A percentile compares a stretch with the other conserved stretches of the same genome.
Conservation (phyloP, 2,113 vertebrate genomes). For the Crotalus tigris region DNA sequence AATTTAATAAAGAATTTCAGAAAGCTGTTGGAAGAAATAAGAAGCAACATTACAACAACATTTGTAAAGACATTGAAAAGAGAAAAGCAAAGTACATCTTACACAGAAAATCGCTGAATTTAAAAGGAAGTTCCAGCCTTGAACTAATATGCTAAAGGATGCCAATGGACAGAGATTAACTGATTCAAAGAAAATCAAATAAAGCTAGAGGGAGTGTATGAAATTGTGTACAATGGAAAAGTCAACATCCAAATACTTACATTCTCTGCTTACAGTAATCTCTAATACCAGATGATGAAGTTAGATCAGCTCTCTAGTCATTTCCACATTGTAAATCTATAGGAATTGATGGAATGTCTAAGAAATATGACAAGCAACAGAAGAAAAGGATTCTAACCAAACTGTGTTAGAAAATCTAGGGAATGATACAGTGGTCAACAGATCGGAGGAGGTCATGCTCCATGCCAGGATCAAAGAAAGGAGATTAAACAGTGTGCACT, state of each 20-base stretch:
- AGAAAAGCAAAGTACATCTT: neutral
- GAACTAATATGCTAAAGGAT: neutral
- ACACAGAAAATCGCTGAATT: neutral
- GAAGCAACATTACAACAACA: neutral
- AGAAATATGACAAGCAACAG: neutral
- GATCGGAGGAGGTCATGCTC: neutral
- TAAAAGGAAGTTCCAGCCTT: neutral
- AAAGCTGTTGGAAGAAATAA: neutral
- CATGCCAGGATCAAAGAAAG: neutral
- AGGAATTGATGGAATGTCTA: neutral
- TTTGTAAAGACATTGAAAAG: neutral
- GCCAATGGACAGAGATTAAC: neutral
- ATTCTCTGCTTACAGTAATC: neutral
- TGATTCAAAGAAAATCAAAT: neutral
- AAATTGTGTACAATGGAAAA: neutral
- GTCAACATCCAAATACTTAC: neutral
- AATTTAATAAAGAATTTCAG: neutral
- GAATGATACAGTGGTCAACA: neutral
- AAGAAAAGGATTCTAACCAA: neutral
- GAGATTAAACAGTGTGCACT: neutral
- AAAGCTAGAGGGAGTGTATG: neutral
- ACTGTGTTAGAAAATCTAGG: neutral
- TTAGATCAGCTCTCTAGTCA: neutral
- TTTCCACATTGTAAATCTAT: neutral
- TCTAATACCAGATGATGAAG: neutral